These are phyloP conservation scores for Nymphicus hollandicus DNA, from an alignment of 2,113 vertebrate genomes.

Conservation along the genomic window DNA sequence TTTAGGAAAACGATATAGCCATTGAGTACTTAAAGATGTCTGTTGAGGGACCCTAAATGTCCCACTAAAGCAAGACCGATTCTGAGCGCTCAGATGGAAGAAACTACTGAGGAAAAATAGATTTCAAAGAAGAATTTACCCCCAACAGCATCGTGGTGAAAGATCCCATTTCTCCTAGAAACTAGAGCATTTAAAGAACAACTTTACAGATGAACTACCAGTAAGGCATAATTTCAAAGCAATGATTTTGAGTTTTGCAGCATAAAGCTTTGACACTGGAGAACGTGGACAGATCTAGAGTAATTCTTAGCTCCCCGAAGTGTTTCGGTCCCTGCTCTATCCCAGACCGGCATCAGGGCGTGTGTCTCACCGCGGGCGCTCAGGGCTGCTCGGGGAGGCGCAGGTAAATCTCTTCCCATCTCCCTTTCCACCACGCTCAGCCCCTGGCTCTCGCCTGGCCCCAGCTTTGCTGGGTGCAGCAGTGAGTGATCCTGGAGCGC, in stretches of 20 bases:
- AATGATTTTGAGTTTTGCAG: neutral
- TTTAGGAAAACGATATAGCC: neutral
- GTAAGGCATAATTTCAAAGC: neutral
- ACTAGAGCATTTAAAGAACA: neutral
- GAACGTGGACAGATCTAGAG: rapidly evolving
- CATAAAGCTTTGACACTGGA: neutral
- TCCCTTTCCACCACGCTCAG: neutral
- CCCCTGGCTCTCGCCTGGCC: neutral
- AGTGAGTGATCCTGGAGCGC: rapidly evolving
- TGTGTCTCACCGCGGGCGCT: rapidly evolving
- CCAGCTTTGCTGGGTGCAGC: neutral
- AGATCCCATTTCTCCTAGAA: neutral
- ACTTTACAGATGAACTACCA: neutral
- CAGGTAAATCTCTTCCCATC: rapidly evolving
- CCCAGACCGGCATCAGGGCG: neutral
- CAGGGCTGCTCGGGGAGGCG: rapidly evolving
- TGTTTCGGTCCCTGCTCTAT: neutral
- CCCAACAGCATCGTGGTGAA: neutral
- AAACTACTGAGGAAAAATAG: neutral
- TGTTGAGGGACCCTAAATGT: neutral
- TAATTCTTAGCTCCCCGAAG: neutral
- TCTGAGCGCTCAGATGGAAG: neutral
- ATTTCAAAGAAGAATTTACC: neutral
- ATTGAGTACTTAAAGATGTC: neutral
- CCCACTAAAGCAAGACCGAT: neutral